Conservation (phyloP, 2,888 invertebrate species). For the Lasioglossum pauxillum region DNA sequence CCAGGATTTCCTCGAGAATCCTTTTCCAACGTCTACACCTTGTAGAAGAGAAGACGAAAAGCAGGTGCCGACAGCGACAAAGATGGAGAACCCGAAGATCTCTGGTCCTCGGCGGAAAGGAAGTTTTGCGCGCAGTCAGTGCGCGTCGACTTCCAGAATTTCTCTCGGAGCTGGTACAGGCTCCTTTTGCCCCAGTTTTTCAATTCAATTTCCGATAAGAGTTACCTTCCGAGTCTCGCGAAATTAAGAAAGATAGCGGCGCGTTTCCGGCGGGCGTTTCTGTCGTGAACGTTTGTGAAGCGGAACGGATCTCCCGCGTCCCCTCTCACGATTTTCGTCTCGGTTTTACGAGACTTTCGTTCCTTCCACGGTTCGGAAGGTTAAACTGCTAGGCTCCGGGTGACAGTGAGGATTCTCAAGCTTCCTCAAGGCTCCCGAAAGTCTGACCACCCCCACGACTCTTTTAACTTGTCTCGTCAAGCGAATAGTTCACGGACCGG, state of each 20-base stretch:
- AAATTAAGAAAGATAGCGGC: background rate
- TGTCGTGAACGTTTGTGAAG: background rate
- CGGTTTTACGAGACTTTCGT: background rate
- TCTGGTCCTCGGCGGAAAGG: background rate
- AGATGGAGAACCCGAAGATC: background rate
- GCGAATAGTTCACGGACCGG: background rate
- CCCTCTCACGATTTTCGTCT: background rate
- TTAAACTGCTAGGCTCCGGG: background rate
- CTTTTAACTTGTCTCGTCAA: background rate
- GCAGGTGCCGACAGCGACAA: background rate
- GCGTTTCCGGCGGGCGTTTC: background rate
- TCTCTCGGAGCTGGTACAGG: background rate
- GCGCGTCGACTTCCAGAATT: background rate
- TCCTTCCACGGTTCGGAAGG: background rate
- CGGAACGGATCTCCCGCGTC: background rate
- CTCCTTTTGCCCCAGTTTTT: background rate
- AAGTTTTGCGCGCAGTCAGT: background rate
- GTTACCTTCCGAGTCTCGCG: background rate
- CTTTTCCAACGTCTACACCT: background rate
- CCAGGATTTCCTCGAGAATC: background rate
- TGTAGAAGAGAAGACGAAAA: background rate
- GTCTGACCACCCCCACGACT: constrained; percentile 1
- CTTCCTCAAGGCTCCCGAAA: background rate
- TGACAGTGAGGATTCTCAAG: background rate
- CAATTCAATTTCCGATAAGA: constrained; percentile 11